These are phyloP conservation scores for Cranoglanis bouderius DNA, from an alignment of 2,113 vertebrate genomes.

Conservation along the genomic window DNA sequence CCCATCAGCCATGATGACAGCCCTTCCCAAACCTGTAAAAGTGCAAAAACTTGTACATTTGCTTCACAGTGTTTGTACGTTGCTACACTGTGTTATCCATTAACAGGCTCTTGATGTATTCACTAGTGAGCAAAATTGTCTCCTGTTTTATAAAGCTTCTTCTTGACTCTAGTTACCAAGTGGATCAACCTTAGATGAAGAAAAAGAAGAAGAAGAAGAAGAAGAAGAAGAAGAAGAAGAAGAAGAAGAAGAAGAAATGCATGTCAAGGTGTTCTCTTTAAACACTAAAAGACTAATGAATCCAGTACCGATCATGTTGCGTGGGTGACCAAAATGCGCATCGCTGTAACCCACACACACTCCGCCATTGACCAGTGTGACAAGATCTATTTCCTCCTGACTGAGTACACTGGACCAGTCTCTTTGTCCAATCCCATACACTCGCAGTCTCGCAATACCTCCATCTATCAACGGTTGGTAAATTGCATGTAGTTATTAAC, in stretches of 20 bases:
- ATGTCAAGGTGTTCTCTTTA: background rate
- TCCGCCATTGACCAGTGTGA: slow-evolving; percentile 77
- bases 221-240: background rate
- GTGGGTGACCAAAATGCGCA: slow-evolving; percentile 83
- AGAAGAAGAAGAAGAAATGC: background rate
- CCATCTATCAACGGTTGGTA: slow-evolving; percentile 72
- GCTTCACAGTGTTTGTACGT: background rate
- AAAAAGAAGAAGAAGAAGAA: background rate
- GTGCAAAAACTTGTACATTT: background rate
- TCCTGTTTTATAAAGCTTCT: background rate
- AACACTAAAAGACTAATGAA: background rate
- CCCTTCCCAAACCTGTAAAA: slow-evolving; percentile 69
- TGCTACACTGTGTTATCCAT: background rate
- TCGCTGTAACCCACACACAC: slow-evolving; percentile 83
- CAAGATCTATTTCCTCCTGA: slow-evolving; percentile 73
- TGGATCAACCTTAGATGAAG: too few relatives aligned
- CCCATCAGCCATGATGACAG: slow-evolving; percentile 77
- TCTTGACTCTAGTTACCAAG: background rate
- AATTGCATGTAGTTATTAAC: background rate
- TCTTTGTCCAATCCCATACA: slow-evolving; percentile 76
- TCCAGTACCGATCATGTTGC: slow-evolving; percentile 80
- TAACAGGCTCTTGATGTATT: slow-evolving; percentile 15
- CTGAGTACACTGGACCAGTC: slow-evolving; percentile 70
- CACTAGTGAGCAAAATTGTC: background rate
- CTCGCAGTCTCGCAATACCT: slow-evolving; percentile 79